Evolutionary conservation across 1,140 invertebrate species (phyloP).

Genomic region (Rhagoletis zephyria): DNA sequence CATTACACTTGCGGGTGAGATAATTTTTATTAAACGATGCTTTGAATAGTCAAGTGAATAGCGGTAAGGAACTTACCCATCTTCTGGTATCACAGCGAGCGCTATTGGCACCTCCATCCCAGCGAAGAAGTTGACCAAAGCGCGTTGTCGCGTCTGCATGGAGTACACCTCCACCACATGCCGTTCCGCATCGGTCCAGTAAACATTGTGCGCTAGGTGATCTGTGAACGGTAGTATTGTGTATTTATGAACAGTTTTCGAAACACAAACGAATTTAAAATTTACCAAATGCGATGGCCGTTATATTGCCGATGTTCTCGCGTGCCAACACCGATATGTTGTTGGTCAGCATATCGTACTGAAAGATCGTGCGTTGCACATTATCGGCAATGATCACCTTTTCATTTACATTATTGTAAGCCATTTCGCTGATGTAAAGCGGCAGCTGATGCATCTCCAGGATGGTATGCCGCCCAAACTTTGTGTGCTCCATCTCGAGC

Average conservation of each 20-base stretch:
- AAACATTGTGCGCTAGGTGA: conserved; percentile 79
- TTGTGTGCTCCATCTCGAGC: conserved; percentile 74
- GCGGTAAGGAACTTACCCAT: conserved; percentile 74
- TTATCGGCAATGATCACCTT: conserved; percentile 76
- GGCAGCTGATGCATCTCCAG: conserved; percentile 67
- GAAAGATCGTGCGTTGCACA: conserved; percentile 72
- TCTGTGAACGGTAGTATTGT: conserved; percentile 73
- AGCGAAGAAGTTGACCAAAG: conserved; percentile 75
- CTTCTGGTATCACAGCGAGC: conserved; percentile 78
- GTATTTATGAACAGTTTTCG: background rate
- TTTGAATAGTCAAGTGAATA: too few species aligned
- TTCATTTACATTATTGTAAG: conserved; percentile 73
- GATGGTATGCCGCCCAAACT: conserved; percentile 74
- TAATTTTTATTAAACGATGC: background rate
- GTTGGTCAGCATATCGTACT: conserved; percentile 72
- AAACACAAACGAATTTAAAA: background rate
- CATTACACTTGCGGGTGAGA: conserved; percentile 75
- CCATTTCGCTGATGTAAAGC: conserved; percentile 72
- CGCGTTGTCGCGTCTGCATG: conserved; percentile 75
- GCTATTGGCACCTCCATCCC: conserved; percentile 77
- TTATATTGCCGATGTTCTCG: conserved; percentile 75
- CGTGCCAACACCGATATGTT: conserved; percentile 70
- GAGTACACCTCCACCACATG: conserved; percentile 77
- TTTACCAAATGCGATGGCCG: conserved; percentile 79
- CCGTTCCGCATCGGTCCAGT: conserved; percentile 77